These are phyloP conservation scores for Hemithea aestivaria DNA, from an alignment of 2,888 invertebrate species.

Conservation along the genomic window DNA sequence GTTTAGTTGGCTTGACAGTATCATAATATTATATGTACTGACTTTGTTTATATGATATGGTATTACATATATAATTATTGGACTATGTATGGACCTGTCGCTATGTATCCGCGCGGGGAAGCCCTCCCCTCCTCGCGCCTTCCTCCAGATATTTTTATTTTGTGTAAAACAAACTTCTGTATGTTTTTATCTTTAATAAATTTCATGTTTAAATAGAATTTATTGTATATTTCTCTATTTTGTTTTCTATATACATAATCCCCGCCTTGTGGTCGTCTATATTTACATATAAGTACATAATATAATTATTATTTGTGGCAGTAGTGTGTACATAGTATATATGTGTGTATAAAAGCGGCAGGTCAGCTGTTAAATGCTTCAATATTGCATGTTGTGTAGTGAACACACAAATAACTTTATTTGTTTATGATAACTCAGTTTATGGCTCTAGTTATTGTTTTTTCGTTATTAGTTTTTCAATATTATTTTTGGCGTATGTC, in stretches of 20 bases:
- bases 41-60: constrained; percentile 70
- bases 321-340: constrained; percentile 63
- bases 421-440: constrained; percentile 70
- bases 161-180: constrained; percentile 76
- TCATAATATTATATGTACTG: constrained; percentile 72
- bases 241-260: constrained; percentile 66
- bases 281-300: constrained; percentile 58
- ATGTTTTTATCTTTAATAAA: constrained; percentile 79
- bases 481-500: constrained; percentile 58
- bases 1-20: constrained; percentile 76
- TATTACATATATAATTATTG: constrained; percentile 76
- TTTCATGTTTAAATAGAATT: constrained; percentile 78
- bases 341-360: constrained; percentile 58
- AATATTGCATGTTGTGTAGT: constrained; percentile 74
- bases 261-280: constrained; percentile 61
- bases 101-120: constrained; percentile 56
- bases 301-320: constrained; percentile 73
- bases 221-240: constrained; percentile 78
- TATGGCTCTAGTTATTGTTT: constrained; percentile 60
- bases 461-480: constrained; percentile 49
- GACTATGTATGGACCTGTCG: constrained; percentile 75
- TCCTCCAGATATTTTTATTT: constrained; percentile 75
- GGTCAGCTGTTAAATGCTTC: constrained; percentile 63
- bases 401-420: constrained; percentile 63
- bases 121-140: constrained; percentile 38